These are phyloP conservation scores for Tylochromis polylepis DNA, from an alignment of 2,113 vertebrate species.

Conservation along the genomic window DNA sequence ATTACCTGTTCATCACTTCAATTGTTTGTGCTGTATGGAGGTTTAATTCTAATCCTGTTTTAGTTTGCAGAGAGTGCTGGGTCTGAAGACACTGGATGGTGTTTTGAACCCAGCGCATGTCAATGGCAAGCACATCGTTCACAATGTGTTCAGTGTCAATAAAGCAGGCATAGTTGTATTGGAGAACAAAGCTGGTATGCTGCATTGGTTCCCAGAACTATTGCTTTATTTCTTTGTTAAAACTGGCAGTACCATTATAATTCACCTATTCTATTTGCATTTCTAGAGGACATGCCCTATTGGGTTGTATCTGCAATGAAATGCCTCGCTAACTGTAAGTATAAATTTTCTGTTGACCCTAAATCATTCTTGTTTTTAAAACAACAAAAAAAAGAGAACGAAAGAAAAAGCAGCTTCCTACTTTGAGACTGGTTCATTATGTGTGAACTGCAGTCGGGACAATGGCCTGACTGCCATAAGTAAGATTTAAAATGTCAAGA, in stretches of 20 bases:
- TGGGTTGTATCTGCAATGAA: slow-evolving; percentile 69
- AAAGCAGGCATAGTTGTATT: slow-evolving; percentile 59
- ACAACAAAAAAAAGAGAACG: not conserved
- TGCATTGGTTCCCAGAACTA: not conserved
- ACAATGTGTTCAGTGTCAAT: slow-evolving; percentile 62
- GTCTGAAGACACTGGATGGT: slow-evolving; percentile 54
- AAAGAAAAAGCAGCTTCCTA: not conserved
- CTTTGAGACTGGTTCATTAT: not conserved
- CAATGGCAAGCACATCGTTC: slow-evolving; percentile 60
- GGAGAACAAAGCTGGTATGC: slow-evolving; percentile 63
- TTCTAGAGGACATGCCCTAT: slow-evolving; percentile 63
- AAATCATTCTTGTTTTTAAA: not conserved
- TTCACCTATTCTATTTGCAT: not conserved
- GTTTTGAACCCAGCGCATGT: slow-evolving; percentile 45
- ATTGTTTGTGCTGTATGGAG: not conserved
- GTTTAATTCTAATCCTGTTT: not conserved
- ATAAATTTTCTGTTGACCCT: not conserved
- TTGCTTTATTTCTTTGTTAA: not conserved
- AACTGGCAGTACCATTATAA: not conserved
- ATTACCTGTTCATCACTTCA: not conserved
- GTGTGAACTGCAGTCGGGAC: not conserved
- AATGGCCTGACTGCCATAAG: not conserved
- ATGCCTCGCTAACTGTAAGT: slow-evolving; percentile 68
- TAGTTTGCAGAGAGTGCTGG: slow-evolving; percentile 59
- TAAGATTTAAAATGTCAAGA: not conserved